phyloP scores from a whole-genome alignment of 2,888 invertebrate species.

The Saturnia japonica region DNA sequence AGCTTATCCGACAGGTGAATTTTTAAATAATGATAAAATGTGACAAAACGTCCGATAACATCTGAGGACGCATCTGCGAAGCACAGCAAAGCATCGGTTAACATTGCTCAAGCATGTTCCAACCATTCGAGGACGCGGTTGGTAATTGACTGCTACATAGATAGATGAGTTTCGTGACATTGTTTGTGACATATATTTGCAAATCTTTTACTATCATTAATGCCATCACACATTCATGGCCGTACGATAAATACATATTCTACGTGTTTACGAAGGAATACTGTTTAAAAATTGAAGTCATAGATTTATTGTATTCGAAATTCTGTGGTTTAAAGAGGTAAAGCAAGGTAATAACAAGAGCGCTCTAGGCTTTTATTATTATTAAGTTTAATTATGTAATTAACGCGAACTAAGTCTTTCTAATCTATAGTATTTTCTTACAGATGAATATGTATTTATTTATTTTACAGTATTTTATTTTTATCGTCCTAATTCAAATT shows the following conservation, averaged over 20 bases:
- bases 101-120: background rate
- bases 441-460: no score
- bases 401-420: no score
- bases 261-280: background rate
- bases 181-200: background rate
- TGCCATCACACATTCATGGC: background rate
- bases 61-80: background rate
- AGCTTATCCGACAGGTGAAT: constrained; percentile 12
- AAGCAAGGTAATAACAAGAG: no score
- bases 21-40: constrained; percentile 29
- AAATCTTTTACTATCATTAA: background rate
- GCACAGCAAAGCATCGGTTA: background rate
- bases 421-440: no score
- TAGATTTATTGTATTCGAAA: no score
- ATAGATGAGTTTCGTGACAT: constrained; percentile 21
- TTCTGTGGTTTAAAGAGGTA: no score
- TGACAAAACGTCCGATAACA: constrained; percentile 33
- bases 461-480: no score
- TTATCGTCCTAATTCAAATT: no score
- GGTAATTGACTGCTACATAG: constrained; percentile 19
- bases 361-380: no score
- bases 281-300: background rate
- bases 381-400: no score
- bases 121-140: background rate
- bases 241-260: background rate